phyloP scores from a whole-genome alignment of 2,797 vertebrate species.

The Lepilemur septentrionalis region DNA sequence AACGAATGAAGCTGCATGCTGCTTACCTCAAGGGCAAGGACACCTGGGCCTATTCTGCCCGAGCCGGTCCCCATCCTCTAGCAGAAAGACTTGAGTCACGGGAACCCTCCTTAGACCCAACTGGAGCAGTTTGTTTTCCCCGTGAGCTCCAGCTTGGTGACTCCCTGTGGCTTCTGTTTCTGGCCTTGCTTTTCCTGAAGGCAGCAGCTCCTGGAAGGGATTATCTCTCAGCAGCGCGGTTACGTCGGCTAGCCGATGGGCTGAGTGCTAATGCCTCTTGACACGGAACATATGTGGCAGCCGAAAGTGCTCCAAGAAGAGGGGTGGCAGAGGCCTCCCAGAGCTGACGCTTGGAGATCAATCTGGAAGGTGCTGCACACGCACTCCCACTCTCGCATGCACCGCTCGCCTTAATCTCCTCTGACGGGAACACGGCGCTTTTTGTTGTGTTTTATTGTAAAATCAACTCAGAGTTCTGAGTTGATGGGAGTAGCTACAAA shows the following conservation, averaged over 20 bases:
- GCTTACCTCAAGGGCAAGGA: neutral
- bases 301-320: neutral
- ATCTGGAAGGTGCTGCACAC: neutral
- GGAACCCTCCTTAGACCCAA: neutral
- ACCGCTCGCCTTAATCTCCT: neutral
- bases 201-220: constrained; percentile 16
- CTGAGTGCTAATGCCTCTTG: constrained; percentile 47
- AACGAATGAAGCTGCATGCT: neutral
- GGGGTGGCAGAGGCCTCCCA: neutral
- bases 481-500: neutral
- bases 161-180: neutral
- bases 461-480: neutral
- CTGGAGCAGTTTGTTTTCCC: accelerated
- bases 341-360: neutral
- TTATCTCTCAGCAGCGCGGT: neutral
- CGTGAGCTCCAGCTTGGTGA: neutral
- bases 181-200: constrained; percentile 38
- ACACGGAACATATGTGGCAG: constrained; percentile 46
- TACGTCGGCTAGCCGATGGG: neutral
- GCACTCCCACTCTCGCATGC: accelerated
- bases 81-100: neutral
- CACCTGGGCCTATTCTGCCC: neutral
- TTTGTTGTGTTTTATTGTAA: neutral
- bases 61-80: neutral
- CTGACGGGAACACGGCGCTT: neutral